These are phyloP conservation scores for Falco berigora DNA, from an alignment of 2,797 vertebrate species.

Conservation along the genomic window DNA sequence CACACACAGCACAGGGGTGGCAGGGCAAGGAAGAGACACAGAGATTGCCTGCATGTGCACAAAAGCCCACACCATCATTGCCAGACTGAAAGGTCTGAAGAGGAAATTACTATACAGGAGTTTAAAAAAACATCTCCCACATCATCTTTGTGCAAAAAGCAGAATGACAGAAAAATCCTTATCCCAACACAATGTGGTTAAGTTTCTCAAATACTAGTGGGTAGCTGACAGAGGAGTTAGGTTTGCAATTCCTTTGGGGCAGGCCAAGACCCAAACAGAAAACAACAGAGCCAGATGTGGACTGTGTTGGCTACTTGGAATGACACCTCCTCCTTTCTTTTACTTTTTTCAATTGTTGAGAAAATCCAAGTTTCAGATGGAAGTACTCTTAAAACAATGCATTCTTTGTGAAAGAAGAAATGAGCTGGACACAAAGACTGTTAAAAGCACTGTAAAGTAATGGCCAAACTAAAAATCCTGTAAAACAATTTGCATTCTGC, in stretches of 20 bases:
- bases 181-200: neutral
- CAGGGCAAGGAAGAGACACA: neutral
- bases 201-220: slow-evolving; percentile 9
- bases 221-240: neutral
- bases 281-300: slow-evolving; percentile 4
- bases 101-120: neutral
- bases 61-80: neutral
- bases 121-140: slow-evolving; percentile 36
- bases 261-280: slow-evolving; percentile 4
- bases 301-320: neutral
- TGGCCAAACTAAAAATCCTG: neutral
- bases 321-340: neutral
- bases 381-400: neutral
- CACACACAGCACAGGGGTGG: neutral
- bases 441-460: neutral
- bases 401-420: neutral
- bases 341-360: neutral
- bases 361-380: neutral
- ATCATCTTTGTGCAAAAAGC: neutral
- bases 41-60: neutral
- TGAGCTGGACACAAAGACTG: neutral
- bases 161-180: neutral
- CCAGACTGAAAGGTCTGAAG: neutral
- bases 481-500: neutral
- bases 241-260: neutral